Conservation (phyloP, 2,113 vertebrate genomes). For the Lepidiolamprologus cunningtoni region DNA sequence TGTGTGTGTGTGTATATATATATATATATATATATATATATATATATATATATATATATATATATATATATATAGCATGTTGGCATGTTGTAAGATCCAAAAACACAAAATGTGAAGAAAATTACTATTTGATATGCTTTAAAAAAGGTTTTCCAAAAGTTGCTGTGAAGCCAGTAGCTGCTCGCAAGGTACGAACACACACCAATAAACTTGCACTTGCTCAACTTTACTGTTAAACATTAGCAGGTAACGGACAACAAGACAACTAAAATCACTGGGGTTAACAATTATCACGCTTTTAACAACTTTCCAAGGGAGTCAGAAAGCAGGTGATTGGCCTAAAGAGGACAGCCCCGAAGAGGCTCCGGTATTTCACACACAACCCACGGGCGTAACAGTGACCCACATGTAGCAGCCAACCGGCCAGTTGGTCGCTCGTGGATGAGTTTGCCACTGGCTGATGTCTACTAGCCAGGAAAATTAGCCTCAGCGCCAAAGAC, state of each 20-base stretch:
- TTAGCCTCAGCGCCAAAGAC: not conserved
- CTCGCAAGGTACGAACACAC: not conserved
- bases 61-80: not conserved
- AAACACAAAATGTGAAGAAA: not conserved
- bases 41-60: no score
- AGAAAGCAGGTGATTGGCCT: not conserved
- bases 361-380: slow-evolving; percentile 33
- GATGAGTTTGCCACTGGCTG: not conserved
- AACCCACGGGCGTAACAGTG: slow-evolving; percentile 2
- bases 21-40: not conserved
- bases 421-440: not conserved
- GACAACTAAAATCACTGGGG: not conserved
- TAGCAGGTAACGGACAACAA: not conserved
- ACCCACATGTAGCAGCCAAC: slow-evolving; percentile 24
- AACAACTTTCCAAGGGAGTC: not conserved
- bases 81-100: not conserved
- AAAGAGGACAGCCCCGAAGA: not conserved
- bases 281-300: slow-evolving; percentile 29
- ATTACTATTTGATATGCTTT: not conserved
- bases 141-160: not conserved
- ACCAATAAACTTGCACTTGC: not conserved
- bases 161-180: not conserved
- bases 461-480: not conserved
- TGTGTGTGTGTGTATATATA: accelerated
- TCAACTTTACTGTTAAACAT: not conserved